Evolutionary conservation across 2,113 vertebrate species (phyloP).

Genomic region (Xiphophorus couchianus): DNA sequence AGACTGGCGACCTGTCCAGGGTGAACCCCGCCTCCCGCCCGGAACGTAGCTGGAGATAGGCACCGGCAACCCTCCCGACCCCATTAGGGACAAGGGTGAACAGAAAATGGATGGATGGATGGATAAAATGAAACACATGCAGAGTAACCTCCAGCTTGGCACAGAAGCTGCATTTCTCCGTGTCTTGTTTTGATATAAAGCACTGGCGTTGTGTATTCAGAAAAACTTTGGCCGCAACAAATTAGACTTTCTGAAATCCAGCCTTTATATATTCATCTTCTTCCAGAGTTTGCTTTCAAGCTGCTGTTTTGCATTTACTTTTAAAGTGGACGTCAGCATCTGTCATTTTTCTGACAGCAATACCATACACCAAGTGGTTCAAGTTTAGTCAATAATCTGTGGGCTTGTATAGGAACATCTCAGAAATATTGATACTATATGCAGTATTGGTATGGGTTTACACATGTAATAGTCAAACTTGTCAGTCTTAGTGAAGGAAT

Average conservation of each 20-base stretch:
- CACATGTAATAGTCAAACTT: not conserved
- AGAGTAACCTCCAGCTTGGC: conserved; percentile 19
- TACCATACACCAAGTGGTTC: not conserved
- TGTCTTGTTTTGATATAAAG: conserved; percentile 18
- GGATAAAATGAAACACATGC: conserved; percentile 41
- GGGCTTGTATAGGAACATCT: not conserved
- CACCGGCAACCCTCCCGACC: no score
- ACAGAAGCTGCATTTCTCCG: conserved; percentile 2
- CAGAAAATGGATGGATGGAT: no score
- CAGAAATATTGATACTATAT: not conserved
- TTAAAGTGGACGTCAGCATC: conserved; percentile 12
- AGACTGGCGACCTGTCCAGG: no score
- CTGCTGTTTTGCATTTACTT: not conserved
- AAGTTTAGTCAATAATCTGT: not conserved
- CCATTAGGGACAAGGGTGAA: no score
- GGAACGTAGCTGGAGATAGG: no score
- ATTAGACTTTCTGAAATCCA: conserved; percentile 11
- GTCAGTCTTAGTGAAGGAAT: no score
- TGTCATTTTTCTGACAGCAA: conserved; percentile 28
- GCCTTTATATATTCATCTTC: not conserved
- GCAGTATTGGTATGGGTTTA: no score
- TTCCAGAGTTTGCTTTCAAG: not conserved
- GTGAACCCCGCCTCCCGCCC: no score
- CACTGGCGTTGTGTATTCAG: conserved; percentile 12
- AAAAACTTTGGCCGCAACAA: not conserved